phyloP scores from a whole-genome alignment of 2,797 vertebrate genomes.

The Schizothorax lantsangensis region DNA sequence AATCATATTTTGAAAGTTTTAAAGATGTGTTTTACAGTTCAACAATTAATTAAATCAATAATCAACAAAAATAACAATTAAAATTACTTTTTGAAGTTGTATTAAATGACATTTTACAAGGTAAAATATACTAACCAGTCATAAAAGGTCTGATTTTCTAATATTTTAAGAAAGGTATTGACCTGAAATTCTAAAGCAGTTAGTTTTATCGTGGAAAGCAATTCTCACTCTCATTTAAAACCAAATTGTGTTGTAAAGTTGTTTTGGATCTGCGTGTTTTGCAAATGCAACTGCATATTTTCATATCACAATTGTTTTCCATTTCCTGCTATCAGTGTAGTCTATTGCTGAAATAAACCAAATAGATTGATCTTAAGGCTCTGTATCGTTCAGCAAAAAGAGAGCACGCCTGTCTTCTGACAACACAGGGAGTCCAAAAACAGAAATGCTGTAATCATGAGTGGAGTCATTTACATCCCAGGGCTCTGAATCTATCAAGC shows the following conservation, averaged over 20 bases:
- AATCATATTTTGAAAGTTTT: background rate
- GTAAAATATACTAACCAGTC: background rate
- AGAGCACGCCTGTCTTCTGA: constrained; percentile 33
- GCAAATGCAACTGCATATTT: constrained; percentile 8
- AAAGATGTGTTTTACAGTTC: background rate
- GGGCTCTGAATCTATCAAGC: constrained; percentile 67
- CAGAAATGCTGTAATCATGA: constrained; percentile 77
- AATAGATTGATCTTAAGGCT: constrained; percentile 40
- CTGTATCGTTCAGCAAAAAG: constrained; percentile 48
- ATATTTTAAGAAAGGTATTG: background rate
- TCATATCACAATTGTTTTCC: background rate
- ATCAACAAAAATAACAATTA: background rate
- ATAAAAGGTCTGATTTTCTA: background rate
- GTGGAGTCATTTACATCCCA: constrained; percentile 71
- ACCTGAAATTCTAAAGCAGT: background rate
- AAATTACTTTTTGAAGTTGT: background rate
- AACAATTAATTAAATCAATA: background rate
- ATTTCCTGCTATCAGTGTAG: constrained; percentile 17
- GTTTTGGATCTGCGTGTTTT: background rate
- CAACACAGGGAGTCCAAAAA: constrained; percentile 69
- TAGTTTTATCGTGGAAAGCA: background rate
- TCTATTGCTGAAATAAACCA: constrained; percentile 41
- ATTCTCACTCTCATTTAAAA: background rate
- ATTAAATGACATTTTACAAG: background rate
- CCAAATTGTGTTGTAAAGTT: background rate